These are phyloP conservation scores for Rhorus exstirpatorius DNA, from an alignment of 2,888 invertebrate species.

Conservation along the genomic window DNA sequence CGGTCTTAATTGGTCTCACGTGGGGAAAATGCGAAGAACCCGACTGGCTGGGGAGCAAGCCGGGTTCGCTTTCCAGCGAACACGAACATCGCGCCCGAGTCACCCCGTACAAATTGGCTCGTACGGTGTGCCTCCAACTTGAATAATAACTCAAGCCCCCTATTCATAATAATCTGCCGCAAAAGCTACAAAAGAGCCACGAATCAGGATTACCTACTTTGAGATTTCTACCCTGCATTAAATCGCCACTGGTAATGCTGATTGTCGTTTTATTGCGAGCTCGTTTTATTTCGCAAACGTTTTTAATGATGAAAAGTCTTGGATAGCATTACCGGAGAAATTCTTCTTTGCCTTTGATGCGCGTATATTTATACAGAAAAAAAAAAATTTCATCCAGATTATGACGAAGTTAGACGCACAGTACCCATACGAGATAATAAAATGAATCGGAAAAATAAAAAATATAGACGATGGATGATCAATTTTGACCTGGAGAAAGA, in stretches of 20 bases:
- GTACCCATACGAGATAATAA: too few species aligned
- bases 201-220: slow-evolving; percentile 53
- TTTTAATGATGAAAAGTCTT: neutral
- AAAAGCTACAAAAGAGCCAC: slow-evolving; percentile 57
- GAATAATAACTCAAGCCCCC: slow-evolving; percentile 68
- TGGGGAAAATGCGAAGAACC: slow-evolving; percentile 65
- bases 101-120: slow-evolving; percentile 68
- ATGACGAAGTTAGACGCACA: too few species aligned
- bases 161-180: slow-evolving; percentile 63
- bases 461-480: too few species aligned
- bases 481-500: too few species aligned
- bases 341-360: too few species aligned
- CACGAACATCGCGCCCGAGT: slow-evolving; percentile 54
- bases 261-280: neutral
- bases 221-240: slow-evolving; percentile 13
- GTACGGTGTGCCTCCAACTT: slow-evolving; percentile 54
- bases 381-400: too few species aligned
- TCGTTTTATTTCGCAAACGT: neutral
- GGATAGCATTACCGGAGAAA: neutral
- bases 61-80: slow-evolving; percentile 47
- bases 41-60: slow-evolving; percentile 44
- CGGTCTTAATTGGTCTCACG: slow-evolving; percentile 71
- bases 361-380: too few species aligned
- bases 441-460: too few species aligned
- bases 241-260: slow-evolving; percentile 24